phyloP scores from a whole-genome alignment of 2,113 vertebrate species.

The Calyptomena viridis region DNA sequence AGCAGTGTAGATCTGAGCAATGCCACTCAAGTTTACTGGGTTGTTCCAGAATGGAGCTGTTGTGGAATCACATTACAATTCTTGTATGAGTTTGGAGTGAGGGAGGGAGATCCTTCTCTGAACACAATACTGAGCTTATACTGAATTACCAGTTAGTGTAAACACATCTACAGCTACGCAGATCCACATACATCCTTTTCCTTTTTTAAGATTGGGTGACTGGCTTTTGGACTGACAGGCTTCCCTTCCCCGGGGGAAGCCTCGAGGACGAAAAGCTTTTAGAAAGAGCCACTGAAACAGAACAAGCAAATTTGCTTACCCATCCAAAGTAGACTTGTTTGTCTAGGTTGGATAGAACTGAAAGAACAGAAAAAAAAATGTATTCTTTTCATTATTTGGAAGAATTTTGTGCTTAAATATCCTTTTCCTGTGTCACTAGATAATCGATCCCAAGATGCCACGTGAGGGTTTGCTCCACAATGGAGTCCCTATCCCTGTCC shows the following conservation, averaged over 20 bases:
- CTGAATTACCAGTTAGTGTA: neutral
- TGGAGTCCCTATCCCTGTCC: constrained; percentile 95
- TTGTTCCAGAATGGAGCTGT: neutral
- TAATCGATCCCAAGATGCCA: constrained; percentile 96
- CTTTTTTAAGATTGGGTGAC: neutral
- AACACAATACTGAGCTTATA: neutral
- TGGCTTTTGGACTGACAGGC: neutral
- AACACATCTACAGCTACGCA: neutral
- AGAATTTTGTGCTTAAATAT: neutral
- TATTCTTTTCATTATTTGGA: neutral
- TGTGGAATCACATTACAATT: neutral
- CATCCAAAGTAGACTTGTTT: neutral
- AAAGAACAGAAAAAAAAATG: neutral
- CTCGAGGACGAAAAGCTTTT: neutral
- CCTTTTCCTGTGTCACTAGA: constrained; percentile 69
- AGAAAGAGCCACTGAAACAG: neutral
- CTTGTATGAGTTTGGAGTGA: neutral
- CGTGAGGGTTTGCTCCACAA: constrained; percentile 95
- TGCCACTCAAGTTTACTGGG: neutral
- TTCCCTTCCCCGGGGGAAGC: neutral
- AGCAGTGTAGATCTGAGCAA: neutral
- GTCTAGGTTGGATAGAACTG: neutral
- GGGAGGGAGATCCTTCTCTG: neutral
- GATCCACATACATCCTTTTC: neutral
- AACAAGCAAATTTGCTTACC: neutral